These are phyloP conservation scores for Microcebus murinus DNA, from an alignment of 2,113 vertebrate genomes.

Conservation along the genomic window DNA sequence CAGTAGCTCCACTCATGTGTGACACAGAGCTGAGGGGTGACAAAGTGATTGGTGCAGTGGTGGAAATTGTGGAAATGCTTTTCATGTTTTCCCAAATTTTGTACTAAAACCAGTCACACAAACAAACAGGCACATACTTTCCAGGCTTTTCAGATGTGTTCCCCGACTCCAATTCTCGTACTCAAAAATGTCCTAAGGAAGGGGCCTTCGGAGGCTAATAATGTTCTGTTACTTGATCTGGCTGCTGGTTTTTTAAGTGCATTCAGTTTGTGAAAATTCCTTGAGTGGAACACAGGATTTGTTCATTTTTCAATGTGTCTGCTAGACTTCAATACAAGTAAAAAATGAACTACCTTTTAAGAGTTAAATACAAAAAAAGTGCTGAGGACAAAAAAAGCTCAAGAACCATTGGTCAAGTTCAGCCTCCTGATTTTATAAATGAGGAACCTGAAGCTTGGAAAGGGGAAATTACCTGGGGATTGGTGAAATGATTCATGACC, in stretches of 20 bases:
- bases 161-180: not conserved
- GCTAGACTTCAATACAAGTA: not conserved
- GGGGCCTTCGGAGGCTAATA: not conserved
- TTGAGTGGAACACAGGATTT: not conserved
- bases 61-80: not conserved
- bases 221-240: not conserved
- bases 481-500: not conserved
- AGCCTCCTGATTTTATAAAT: not conserved
- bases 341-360: not conserved
- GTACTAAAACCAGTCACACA: conserved; percentile 17
- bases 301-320: not conserved
- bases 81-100: not conserved
- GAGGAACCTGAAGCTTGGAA: not conserved
- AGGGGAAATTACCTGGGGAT: not conserved
- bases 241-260: not conserved
- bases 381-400: not conserved
- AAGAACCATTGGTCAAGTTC: not conserved
- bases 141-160: not conserved
- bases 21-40: not conserved
- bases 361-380: not conserved
- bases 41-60: not conserved
- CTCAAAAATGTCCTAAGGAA: not conserved
- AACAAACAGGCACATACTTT: not conserved
- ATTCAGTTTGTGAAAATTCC: conserved; percentile 2
- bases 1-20: not conserved